A percentile compares a stretch with the other conserved stretches of the same genome.
phyloP scores from a whole-genome alignment of 2,888 invertebrate species.

The Caenorhabditis auriculariae region DNA sequence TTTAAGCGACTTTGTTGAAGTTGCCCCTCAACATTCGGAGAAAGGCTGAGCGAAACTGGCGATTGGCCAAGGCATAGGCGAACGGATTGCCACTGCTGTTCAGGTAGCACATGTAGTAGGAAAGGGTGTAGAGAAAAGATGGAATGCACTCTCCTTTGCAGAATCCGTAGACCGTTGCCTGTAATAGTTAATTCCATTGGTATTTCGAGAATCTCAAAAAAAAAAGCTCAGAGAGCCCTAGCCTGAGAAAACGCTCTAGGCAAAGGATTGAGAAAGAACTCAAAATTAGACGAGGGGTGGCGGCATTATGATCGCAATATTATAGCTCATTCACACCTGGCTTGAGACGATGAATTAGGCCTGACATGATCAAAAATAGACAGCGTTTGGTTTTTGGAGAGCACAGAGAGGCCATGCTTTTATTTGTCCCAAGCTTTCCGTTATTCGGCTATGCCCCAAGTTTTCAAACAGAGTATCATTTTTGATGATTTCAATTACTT shows the following conservation, averaged over 20 bases:
- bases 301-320: too few species aligned
- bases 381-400: too few species aligned
- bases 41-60: conserved; percentile 61
- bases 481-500: too few species aligned
- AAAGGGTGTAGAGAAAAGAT: conserved; percentile 57
- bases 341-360: too few species aligned
- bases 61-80: conserved; percentile 63
- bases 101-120: conserved; percentile 64
- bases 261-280: too few species aligned
- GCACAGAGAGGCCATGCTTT: too few species aligned
- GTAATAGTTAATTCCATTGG: conserved; percentile 9
- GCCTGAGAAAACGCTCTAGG: neutral
- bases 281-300: too few species aligned
- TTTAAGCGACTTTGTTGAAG: conserved; percentile 39
- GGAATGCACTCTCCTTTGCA: conserved; percentile 62
- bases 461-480: too few species aligned
- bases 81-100: conserved; percentile 62
- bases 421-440: too few species aligned
- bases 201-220: neutral
- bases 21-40: conserved; percentile 57
- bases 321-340: too few species aligned
- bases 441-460: too few species aligned
- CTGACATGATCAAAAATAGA: too few species aligned
- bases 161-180: conserved; percentile 64
- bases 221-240: neutral